Percentiles rank a stretch among this genome's conserved stretches.
Conservation (phyloP, 1,140 invertebrate genomes). For the Bombus superbus region DNA sequence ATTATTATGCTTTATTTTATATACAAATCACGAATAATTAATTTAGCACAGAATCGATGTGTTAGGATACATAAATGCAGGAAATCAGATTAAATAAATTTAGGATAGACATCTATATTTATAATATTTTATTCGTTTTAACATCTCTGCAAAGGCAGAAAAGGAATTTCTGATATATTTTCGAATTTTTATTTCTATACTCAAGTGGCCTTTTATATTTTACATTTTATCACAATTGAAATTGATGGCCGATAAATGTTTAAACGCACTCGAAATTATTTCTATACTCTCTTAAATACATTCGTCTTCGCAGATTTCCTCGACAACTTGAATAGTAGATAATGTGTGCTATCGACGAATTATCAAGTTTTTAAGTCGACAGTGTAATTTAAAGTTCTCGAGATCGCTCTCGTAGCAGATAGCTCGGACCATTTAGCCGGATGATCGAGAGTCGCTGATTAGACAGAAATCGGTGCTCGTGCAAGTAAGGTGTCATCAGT, state of each 20-base stretch:
- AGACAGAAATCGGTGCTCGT: conserved; percentile 40
- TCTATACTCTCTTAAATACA: background rate
- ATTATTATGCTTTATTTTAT: background rate
- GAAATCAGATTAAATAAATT: background rate
- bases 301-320: background rate
- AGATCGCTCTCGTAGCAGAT: conserved; percentile 26
- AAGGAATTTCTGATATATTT: background rate
- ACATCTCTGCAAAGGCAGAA: background rate
- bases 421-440: conserved; percentile 29
- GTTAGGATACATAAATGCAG: background rate
- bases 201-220: background rate
- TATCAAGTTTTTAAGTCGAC: conserved; percentile 25
- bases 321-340: no score
- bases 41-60: background rate
- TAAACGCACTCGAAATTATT: no score
- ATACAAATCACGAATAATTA: background rate
- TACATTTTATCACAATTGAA: no score
- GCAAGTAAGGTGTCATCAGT: conserved; percentile 38
- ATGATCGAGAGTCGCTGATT: conserved; percentile 50
- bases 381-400: conserved; percentile 42
- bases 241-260: no score
- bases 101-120: background rate
- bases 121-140: background rate
- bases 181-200: background rate
- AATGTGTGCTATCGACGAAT: background rate